Evolutionary conservation across 2,113 vertebrate species (phyloP).

Genomic region (Hystrix cristata): DNA sequence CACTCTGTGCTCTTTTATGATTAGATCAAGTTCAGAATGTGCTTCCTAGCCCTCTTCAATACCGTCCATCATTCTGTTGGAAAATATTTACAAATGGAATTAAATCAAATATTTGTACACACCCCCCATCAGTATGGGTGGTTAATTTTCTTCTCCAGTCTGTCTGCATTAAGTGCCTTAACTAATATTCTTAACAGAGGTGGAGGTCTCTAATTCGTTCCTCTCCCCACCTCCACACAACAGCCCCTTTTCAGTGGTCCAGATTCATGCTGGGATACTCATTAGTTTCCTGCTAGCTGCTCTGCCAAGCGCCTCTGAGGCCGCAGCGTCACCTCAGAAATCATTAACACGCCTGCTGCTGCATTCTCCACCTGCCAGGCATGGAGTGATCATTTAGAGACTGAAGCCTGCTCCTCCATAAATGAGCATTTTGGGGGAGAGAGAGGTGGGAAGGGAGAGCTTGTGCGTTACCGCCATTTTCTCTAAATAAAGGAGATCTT

Average conservation of each 20-base stretch:
- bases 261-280: slow-evolving; percentile 85
- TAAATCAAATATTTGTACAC: slow-evolving; percentile 86
- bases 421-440: slow-evolving; percentile 83
- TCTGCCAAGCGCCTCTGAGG: slow-evolving; percentile 85
- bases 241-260: slow-evolving; percentile 69
- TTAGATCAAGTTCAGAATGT: slow-evolving; percentile 78
- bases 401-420: slow-evolving; percentile 84
- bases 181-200: slow-evolving; percentile 81
- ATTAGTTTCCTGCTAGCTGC: slow-evolving; percentile 87
- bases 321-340: slow-evolving; percentile 88
- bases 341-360: slow-evolving; percentile 84
- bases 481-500: slow-evolving; percentile 75
- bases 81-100: slow-evolving; percentile 88
- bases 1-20: not conserved
- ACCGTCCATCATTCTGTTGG: slow-evolving; percentile 75
- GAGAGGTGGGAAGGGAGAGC: slow-evolving; percentile 25
- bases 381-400: slow-evolving; percentile 84
- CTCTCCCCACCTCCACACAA: not conserved
- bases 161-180: slow-evolving; percentile 82
- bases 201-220: slow-evolving; percentile 86
- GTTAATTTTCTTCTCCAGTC: slow-evolving; percentile 87
- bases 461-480: slow-evolving; percentile 66
- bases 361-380: slow-evolving; percentile 87
- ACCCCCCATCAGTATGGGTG: slow-evolving; percentile 84
- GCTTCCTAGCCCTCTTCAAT: slow-evolving; percentile 68